phyloP scores from a whole-genome alignment of 2,797 vertebrate species.

The Rhabdomys pumilio region DNA sequence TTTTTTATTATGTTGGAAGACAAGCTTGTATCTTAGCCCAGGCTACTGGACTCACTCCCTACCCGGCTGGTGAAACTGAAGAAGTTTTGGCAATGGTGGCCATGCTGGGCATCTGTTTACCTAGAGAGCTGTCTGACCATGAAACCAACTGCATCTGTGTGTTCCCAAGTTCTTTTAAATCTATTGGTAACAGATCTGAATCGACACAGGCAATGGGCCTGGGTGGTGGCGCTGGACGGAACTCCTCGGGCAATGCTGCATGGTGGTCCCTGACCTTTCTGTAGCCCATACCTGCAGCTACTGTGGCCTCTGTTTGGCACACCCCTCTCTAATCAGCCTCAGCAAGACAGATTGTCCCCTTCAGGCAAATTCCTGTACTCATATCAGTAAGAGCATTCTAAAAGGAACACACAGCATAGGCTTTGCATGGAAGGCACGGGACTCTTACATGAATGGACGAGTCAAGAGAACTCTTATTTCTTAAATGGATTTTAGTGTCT shows the following conservation, averaged over 20 bases:
- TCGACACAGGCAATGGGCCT: neutral
- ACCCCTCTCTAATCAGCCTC: neutral
- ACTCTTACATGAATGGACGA: constrained; percentile 35
- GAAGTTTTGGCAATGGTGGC: constrained; percentile 67
- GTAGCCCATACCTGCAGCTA: neutral
- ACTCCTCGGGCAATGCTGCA: neutral
- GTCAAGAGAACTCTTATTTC: neutral
- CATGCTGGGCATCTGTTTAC: constrained; percentile 73
- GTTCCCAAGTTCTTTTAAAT: constrained; percentile 58
- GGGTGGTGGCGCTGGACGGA: neutral
- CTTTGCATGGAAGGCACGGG: constrained; percentile 38
- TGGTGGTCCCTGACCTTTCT: neutral
- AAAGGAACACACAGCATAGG: neutral
- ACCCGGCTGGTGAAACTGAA: constrained; percentile 71
- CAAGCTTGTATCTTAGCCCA: constrained; percentile 48
- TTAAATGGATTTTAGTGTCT: constrained; percentile 32
- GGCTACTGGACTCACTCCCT: constrained; percentile 65
- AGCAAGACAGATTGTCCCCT: neutral
- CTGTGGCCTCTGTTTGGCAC: neutral
- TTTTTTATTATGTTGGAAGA: constrained; percentile 80
- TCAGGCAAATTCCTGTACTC: constrained; percentile 39
- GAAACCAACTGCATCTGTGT: constrained; percentile 62
- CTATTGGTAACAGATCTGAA: constrained; percentile 29
- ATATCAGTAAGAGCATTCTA: neutral
- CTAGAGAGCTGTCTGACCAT: constrained; percentile 68